Evolutionary conservation across 2,113 vertebrate species (phyloP).

Genomic region (Chloebia gouldiae): DNA sequence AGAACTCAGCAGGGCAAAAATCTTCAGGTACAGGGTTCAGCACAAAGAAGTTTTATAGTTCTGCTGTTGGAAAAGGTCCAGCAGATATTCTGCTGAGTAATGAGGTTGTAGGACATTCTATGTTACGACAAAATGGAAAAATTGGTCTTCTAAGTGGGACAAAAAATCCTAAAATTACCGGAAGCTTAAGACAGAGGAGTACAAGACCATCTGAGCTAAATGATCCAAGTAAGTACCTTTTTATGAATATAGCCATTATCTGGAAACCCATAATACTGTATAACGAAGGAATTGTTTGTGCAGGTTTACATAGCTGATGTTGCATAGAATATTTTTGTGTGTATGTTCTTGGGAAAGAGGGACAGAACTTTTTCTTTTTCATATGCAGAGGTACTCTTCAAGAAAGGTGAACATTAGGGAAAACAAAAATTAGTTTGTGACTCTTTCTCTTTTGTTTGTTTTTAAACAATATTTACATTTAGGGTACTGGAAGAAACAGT

Average conservation of each 20-base stretch:
- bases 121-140: slow-evolving; percentile 79
- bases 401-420: not conserved
- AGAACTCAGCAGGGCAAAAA: slow-evolving; percentile 78
- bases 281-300: not conserved
- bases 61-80: slow-evolving; percentile 69
- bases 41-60: slow-evolving; percentile 83
- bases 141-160: slow-evolving; percentile 66
- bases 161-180: slow-evolving; percentile 74
- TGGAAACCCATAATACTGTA: not conserved
- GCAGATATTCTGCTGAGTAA: slow-evolving; percentile 73
- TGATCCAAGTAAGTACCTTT: slow-evolving; percentile 90
- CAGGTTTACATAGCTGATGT: not conserved
- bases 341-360: not conserved
- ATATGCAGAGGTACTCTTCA: not conserved
- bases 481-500: not conserved
- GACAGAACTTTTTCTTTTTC: not conserved
- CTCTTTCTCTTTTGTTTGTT: not conserved
- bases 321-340: not conserved
- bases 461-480: not conserved
- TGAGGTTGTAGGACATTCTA: slow-evolving; percentile 70
- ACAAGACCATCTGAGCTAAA: slow-evolving; percentile 80
- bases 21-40: slow-evolving; percentile 72
- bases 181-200: slow-evolving; percentile 71
- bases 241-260: not conserved
- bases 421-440: not conserved